phyloP scores from a whole-genome alignment of 2,797 vertebrate species.

The Kryptopterus vitreolus region DNA sequence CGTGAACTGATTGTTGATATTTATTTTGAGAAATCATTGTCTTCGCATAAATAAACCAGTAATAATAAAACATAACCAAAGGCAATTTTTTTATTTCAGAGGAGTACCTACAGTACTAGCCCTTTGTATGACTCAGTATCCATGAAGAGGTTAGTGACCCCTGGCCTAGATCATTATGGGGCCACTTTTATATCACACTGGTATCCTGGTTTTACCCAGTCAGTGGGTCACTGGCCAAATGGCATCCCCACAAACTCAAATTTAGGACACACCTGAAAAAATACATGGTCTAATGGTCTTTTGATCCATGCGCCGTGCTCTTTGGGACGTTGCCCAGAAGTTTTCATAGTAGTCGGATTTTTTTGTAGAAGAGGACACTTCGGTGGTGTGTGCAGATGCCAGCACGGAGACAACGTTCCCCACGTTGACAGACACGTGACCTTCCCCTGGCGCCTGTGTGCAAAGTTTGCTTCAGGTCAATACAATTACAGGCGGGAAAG shows the following conservation, averaged over 20 bases:
- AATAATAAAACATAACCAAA: too few species aligned
- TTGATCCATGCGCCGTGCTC: neutral
- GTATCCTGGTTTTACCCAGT: neutral
- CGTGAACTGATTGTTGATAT: too few species aligned
- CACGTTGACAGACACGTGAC: slow-evolving; percentile 41
- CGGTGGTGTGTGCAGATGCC: slow-evolving; percentile 12
- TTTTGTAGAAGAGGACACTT: slow-evolving; percentile 4
- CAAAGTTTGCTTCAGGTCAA: slow-evolving; percentile 65
- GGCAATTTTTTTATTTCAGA: too few species aligned
- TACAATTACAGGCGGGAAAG: slow-evolving; percentile 39
- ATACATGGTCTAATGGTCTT: too few species aligned
- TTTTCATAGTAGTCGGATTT: slow-evolving; percentile 1
- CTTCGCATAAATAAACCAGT: too few species aligned
- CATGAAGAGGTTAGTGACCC: too few species aligned
- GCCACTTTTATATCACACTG: neutral
- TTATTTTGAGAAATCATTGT: too few species aligned
- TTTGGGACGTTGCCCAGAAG: neutral
- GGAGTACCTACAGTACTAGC: too few species aligned
- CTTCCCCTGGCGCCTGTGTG: slow-evolving; percentile 62
- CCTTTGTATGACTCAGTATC: too few species aligned
- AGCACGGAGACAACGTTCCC: slow-evolving; percentile 9
- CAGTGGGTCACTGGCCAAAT: neutral
- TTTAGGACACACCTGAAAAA: neutral
- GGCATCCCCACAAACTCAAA: neutral
- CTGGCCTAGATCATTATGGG: neutral